Conservation (phyloP, 1,140 invertebrate species). For the Calycopis cecrops region DNA sequence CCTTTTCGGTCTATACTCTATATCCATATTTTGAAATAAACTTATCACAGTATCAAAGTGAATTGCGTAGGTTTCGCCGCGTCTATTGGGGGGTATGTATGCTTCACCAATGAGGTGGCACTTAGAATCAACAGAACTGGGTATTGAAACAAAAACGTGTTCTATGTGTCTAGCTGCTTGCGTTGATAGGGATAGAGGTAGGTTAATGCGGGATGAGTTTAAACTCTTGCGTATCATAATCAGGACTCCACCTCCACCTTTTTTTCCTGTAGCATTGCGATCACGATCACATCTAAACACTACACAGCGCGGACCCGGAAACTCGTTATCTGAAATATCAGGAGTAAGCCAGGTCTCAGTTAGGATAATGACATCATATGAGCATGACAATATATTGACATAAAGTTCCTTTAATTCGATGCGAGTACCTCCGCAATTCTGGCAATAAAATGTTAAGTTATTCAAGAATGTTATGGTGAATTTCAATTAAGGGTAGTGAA, state of each 20-base stretch:
- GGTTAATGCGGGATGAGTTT: too few species aligned
- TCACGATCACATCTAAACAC: constrained; percentile 19
- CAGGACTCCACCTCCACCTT: constrained; percentile 23
- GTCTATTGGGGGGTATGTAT: too few species aligned
- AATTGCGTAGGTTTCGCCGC: too few species aligned
- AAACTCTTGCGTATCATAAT: constrained; percentile 11
- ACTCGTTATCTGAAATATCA: constrained; percentile 17
- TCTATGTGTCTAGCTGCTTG: too few species aligned
- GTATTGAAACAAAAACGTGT: too few species aligned
- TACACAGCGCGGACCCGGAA: neutral
- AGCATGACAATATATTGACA: constrained; percentile 15
- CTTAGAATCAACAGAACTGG: too few species aligned
- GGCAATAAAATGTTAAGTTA: constrained; percentile 18
- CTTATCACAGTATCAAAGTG: too few species aligned
- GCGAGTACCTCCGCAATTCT: constrained; percentile 23
- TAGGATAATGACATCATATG: constrained; percentile 23
- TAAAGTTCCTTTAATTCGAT: constrained; percentile 24
- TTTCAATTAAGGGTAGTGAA: neutral
- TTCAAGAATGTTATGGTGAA: neutral
- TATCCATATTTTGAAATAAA: too few species aligned
- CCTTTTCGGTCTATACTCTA: too few species aligned
- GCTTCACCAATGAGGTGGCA: too few species aligned
- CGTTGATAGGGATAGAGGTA: too few species aligned
- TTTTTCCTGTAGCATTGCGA: constrained; percentile 2
- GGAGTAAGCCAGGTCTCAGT: constrained; percentile 26